Conservation (phyloP, 2,113 vertebrate species). For the Pterocles burchelli region DNA sequence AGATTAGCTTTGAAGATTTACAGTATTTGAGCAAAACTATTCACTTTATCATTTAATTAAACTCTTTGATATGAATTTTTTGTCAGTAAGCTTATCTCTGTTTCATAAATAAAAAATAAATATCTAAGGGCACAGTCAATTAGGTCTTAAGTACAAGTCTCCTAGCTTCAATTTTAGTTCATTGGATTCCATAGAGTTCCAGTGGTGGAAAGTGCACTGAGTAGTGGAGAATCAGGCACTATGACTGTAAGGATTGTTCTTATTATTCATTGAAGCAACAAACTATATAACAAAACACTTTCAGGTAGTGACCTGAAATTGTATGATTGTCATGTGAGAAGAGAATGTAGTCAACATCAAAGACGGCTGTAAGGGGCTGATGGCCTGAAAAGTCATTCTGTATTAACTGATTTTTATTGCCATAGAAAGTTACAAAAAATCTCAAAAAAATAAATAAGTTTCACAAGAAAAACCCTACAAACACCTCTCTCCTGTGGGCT, state of each 20-base stretch:
- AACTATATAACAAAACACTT: background rate
- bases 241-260: background rate
- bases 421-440: background rate
- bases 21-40: background rate
- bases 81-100: background rate
- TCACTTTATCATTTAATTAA: background rate
- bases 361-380: background rate
- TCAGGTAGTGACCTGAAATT: background rate
- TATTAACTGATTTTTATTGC: background rate
- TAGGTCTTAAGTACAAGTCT: background rate
- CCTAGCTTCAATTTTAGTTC: background rate
- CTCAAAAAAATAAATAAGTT: background rate
- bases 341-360: background rate
- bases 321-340: background rate
- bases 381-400: background rate
- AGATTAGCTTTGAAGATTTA: background rate
- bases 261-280: background rate
- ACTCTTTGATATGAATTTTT: background rate
- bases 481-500: background rate
- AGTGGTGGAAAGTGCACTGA: background rate
- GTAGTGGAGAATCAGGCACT: background rate
- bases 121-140: background rate
- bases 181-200: background rate
- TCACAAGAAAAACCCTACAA: background rate
- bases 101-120: slow-evolving; percentile 7